Evolutionary conservation across 2,888 invertebrate species (phyloP), one percentile per base, ranked within the genome.

Genomic region (Ectemnius cavifrons): DNA sequence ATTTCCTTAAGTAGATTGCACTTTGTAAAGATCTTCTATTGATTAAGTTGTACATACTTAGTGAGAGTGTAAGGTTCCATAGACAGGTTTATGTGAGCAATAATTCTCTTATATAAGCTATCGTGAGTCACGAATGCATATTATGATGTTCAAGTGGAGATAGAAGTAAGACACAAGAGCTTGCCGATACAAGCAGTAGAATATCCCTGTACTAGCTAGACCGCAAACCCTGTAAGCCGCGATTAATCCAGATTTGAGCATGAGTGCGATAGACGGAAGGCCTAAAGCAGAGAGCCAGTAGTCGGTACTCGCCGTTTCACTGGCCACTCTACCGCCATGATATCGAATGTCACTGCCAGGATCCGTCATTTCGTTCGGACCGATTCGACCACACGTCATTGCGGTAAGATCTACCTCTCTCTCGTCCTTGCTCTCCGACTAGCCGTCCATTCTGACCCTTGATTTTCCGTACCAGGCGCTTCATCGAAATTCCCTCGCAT

Each of bases 281-380:
- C 82, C 81, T 11, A 37, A 11, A 37, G 37, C 8, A 37, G 37
- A 37, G 37, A 37, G 37, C 37, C 37, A 37, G 37, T 37, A 37
- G 37, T 11, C 37, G 79, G 52, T 80, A 78, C 78, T 75, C 79
- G 74, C 81, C 78, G 83, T 83, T 83, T 83, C 83, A 82, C 84
- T 79, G 80, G 79, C 86, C 83, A 84, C 86, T 52, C 52, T 86
- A 86, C 85, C 86, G 87, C 87, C 85, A 83, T 88, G 84, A 90
- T 90, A 90, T 91, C 88, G 90, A 89, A 90, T 90, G 91, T 90
- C 91, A 91, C 87, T 89, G 83, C 89, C 91, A 90, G 90, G 84
- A 89, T 90, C 90, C 88, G 90, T 91, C 90, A 89, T 90, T 90
- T 88, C 88, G 87, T 91, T 76, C 88, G 87, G 88, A 84, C 83